Evolutionary conservation across 1,140 invertebrate species (phyloP).

Genomic region (Sesamia nonagrioides): DNA sequence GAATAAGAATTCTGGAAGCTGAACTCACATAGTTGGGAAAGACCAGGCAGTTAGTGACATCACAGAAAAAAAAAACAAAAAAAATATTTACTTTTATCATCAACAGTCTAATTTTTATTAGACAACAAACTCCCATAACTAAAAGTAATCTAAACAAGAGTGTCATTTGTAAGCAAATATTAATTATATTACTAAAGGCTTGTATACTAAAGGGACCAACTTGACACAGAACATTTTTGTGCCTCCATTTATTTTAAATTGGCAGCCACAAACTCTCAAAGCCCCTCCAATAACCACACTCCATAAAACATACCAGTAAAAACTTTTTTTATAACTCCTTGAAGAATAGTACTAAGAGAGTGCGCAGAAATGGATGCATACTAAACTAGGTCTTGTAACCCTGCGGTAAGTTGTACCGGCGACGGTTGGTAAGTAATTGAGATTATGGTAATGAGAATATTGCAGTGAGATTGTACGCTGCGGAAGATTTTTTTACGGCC

Average conservation of each 20-base stretch:
- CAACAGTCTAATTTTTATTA: too few species aligned
- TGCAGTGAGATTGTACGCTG: slow-evolving; percentile 37
- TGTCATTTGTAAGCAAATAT: too few species aligned
- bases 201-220: background rate
- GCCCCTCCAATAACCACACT: slow-evolving; percentile 8
- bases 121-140: too few species aligned
- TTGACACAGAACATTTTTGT: background rate
- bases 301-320: slow-evolving; percentile 15
- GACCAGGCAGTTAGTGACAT: too few species aligned
- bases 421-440: slow-evolving; percentile 45
- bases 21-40: too few species aligned
- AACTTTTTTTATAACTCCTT: slow-evolving; percentile 9
- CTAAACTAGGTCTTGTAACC: slow-evolving; percentile 36
- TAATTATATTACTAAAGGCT: too few species aligned
- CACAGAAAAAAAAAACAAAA: too few species aligned
- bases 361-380: slow-evolving; percentile 36
- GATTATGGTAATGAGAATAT: slow-evolving; percentile 44
- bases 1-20: too few species aligned
- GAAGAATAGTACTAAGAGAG: slow-evolving; percentile 9
- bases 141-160: too few species aligned
- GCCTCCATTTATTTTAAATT: background rate
- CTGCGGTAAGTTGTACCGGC: slow-evolving; percentile 26
- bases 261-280: background rate
- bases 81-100: too few species aligned
- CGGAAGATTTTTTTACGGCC: slow-evolving; percentile 34